Base-by-base conservation (phyloP, 2,113 vertebrate genomes). In the Tenrec ecaudatus region DNA sequence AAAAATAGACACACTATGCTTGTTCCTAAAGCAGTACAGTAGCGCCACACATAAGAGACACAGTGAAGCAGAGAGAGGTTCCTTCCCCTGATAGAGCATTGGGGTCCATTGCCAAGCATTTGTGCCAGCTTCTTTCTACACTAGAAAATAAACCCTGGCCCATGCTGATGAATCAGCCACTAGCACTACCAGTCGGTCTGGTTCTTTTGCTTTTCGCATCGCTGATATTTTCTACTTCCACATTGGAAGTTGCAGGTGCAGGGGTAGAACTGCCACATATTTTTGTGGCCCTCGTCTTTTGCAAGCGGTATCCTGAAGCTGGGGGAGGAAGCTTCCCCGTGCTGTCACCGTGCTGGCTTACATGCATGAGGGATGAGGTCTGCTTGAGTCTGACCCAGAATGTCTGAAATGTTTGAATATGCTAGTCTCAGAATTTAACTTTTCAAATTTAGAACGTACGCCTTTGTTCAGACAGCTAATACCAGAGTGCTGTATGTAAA, bases 1-100 rank as follows among this genome's bases (percentile, higher is more conserved):
- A 92, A 94, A 96, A 96, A 95, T 96, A 96, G 96, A 78, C 71
- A 75, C 79, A 85, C 88, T 29, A n/a, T 79, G 86, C 91, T 93
- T 95, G 36, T 92, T 89, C 43, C 4, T 88, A 68, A 78, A 58
- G 68, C 80, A 91, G 95, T 96, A 88, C 94, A 95, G 97, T 84
- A 96, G 84, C 89, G 36, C 90, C 62, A n/a, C 0, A 53, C 95
- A 96, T 90, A 88, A 94, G 0, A 1, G 88, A 64, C 84, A 77
- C 88, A 96, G 91, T 53, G 89, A 86, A 9, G 90, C 90, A 81
- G 86, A 40, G 40, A 86, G 36, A 91, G 86, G 38, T 96, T 84
- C 77, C 81, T 93, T 93, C 91, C 73, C 86, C 47, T 73, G 23
- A 69, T 36, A 76, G 84, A 81, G 80, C 86, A 53, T 75, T 75